Percentiles rank a stretch among this genome's conserved stretches.
Evolutionary conservation across 2,797 vertebrate genomes (phyloP).

Genomic region (Phylloscopus collybita): DNA sequence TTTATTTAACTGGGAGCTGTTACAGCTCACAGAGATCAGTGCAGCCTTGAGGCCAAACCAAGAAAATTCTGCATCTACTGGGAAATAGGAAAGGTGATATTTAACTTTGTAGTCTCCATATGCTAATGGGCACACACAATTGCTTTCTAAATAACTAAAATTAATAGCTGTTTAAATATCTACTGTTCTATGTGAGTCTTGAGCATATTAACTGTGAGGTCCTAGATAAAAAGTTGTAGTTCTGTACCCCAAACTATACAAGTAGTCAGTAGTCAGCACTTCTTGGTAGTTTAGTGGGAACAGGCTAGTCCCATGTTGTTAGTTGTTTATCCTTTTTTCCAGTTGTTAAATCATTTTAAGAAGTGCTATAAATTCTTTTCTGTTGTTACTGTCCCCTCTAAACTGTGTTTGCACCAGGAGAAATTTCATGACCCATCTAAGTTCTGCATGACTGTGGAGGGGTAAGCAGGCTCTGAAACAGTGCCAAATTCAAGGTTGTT

Average conservation of each 20-base stretch:
- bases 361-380: not conserved
- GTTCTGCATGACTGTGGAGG: not conserved
- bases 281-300: not conserved
- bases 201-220: not conserved
- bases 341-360: constrained; percentile 9
- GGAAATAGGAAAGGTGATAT: not conserved
- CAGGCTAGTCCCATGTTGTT: not conserved
- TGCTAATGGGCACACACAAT: not conserved
- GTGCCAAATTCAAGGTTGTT: not conserved
- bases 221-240: not conserved
- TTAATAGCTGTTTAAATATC: not conserved
- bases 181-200: not conserved
- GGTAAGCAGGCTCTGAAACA: not conserved
- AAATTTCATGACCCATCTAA: not conserved
- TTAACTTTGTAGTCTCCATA: not conserved
- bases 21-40: not conserved
- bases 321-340: not conserved
- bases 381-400: not conserved
- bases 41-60: not conserved
- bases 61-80: not conserved
- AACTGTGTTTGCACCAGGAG: not conserved
- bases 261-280: not conserved
- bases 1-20: not conserved
- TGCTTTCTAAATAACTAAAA: not conserved
- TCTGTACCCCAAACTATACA: not conserved